Base-by-base conservation (phyloP, 1,140 invertebrate genomes). In the Drosophila saltans region DNA sequence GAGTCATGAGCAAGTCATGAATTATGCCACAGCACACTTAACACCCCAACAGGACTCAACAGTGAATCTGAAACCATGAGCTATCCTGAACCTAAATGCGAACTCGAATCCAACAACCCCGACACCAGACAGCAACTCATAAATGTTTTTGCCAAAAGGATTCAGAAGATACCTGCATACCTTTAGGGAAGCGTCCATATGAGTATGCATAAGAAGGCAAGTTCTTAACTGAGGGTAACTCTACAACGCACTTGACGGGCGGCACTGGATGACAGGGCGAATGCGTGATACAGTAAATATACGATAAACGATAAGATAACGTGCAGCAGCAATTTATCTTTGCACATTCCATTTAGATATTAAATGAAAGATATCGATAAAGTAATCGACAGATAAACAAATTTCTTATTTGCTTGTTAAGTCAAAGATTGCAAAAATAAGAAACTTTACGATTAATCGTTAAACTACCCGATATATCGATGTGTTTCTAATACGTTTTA, bases 21-120 rank as follows among this genome's bases (percentile, higher is more conserved):
- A 62, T 62, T 62, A 62, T 62, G 60, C 40, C 16, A 11, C 10
- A 62, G 60, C 41, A 62, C 60, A 62, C 60, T 62, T 62, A 62
- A 62, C 60, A 62, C 60, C 60, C 60, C 60, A 62, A n/a, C 39
- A 26, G 30, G 41, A 45, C n/a, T 21, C 45, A 52, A 52, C 33
- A 6, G 33, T 36, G 33, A 36, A 36, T 36, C 33, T 36, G 33
- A 36, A 36, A 36, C 33, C 33, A 36, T 6, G 28, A 30, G 2
- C 0, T 2, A 30, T 30, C 3, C 33, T 36, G 33, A 36, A 36
- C 21, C 24, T 8, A 2, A 36, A 36, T 5, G 1, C 33, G 33
- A 52, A 52, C 45, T 39, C 39, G 24, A 30, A 40, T 9, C 36
- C 10, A 10, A 21, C 36, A 60, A 41, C 39, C 40, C 8, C 21